Percentiles rank a stretch among this genome's conserved stretches.
These are phyloP conservation scores for Muscina levida DNA, from an alignment of 2,888 invertebrate species.

Conservation along the genomic window DNA sequence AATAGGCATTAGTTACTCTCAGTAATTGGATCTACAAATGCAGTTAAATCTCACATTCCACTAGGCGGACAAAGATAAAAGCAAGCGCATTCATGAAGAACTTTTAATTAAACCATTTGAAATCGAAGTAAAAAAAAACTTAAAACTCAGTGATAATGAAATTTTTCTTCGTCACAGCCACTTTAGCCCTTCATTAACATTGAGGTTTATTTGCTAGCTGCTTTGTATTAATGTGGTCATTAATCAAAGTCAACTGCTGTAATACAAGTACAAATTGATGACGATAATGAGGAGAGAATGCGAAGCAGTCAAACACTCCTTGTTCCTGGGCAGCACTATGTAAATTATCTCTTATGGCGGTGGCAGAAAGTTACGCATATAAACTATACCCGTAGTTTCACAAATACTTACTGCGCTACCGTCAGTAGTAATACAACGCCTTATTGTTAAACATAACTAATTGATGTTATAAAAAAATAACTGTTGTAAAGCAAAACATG, in stretches of 20 bases:
- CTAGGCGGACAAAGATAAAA: constrained; percentile 8
- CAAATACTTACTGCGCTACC: not conserved
- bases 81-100: constrained; percentile 26
- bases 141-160: constrained; percentile 16
- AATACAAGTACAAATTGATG: constrained; percentile 34
- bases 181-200: constrained; percentile 49
- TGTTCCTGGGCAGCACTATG: not conserved
- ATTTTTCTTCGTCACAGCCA: constrained; percentile 29
- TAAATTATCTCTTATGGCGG: no score
- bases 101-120: constrained; percentile 47
- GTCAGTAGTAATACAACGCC: constrained; percentile 45
- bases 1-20: no score
- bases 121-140: constrained; percentile 14
- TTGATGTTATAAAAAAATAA: constrained; percentile 52
- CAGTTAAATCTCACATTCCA: constrained; percentile 4
- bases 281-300: not conserved
- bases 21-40: constrained; percentile 23
- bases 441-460: constrained; percentile 56
- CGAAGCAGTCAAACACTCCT: not conserved
- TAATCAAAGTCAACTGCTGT: constrained; percentile 56
- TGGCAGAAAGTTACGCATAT: no score
- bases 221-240: constrained; percentile 51
- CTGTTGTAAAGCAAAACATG: constrained; percentile 21
- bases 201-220: constrained; percentile 40
- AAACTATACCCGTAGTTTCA: not conserved